A percentile compares a stretch with the other conserved stretches of the same genome.
Conservation (phyloP, 2,888 invertebrate genomes). For the Trypoxylon attenuatum region DNA sequence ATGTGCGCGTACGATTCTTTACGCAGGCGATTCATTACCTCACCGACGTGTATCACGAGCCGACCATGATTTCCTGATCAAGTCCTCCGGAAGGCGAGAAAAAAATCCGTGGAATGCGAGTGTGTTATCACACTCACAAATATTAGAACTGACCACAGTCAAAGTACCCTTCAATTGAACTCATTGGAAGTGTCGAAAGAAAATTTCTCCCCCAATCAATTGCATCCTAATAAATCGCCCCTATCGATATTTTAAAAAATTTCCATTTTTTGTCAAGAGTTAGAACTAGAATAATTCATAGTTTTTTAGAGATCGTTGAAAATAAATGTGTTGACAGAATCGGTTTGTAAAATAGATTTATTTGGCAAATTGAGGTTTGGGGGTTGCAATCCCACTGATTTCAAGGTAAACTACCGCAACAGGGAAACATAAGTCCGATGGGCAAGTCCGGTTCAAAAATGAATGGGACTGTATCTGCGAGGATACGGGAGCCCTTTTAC, state of each 20-base stretch:
- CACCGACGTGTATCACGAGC: background rate
- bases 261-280: background rate
- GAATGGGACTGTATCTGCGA: conserved; percentile 32
- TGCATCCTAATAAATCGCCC: too few relatives aligned
- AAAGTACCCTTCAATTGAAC: conserved; percentile 20
- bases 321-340: too few relatives aligned
- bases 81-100: conserved; percentile 59
- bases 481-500: conserved; percentile 46
- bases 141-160: too few relatives aligned
- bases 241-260: too few relatives aligned
- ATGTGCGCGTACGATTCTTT: conserved; percentile 13
- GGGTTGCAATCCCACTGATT: conserved; percentile 50
- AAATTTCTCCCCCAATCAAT: too few relatives aligned
- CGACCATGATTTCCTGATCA: conserved; percentile 67
- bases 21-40: conserved; percentile 15
- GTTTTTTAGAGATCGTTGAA: too few relatives aligned
- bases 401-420: conserved; percentile 67
- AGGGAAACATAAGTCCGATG: conserved; percentile 62
- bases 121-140: background rate
- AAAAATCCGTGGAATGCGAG: conserved; percentile 50
- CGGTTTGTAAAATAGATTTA: too few relatives aligned
- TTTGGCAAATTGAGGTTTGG: too few relatives aligned
- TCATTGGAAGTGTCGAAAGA: conserved; percentile 4
- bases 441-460: conserved; percentile 28
- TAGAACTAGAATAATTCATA: too few relatives aligned